phyloP scores from a whole-genome alignment of 2,113 vertebrate genomes.

The Apeltes quadracus region DNA sequence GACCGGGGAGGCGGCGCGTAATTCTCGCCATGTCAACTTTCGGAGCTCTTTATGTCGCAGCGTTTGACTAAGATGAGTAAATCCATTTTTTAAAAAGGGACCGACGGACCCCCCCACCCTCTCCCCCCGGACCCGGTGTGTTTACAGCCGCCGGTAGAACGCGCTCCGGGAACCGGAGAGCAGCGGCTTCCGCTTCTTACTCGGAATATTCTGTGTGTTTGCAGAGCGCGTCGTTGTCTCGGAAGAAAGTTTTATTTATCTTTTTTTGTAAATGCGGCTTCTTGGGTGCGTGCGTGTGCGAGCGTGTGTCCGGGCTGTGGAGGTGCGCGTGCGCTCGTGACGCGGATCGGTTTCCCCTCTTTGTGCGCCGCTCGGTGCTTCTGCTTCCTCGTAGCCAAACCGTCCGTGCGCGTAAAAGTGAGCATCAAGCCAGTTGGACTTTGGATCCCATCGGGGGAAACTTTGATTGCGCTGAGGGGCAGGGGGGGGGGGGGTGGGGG shows the following conservation, averaged over 20 bases:
- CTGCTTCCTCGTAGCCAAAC: background rate
- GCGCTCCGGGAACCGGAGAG: conserved; percentile 20
- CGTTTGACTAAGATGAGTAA: no score
- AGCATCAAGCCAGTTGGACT: conserved; percentile 37
- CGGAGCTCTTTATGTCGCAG: no score
- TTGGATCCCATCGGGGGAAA: conserved; percentile 55
- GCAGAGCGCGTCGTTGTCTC: conserved; percentile 35
- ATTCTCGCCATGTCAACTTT: no score
- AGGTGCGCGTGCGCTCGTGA: conserved; percentile 61
- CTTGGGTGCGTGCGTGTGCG: conserved; percentile 10
- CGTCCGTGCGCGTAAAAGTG: background rate
- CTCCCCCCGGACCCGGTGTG: no score
- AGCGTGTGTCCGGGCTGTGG: conserved; percentile 33
- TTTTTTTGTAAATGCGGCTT: conserved; percentile 38
- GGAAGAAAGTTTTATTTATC: conserved; percentile 52
- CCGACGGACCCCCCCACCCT: no score
- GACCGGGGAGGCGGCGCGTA: no score
- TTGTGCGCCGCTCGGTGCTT: conserved; percentile 17
- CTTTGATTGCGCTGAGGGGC: conserved; percentile 44
- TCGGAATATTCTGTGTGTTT: background rate
- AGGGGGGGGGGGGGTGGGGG: no score
- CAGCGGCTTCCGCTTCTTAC: conserved; percentile 42
- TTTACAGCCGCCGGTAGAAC: conserved; percentile 28
- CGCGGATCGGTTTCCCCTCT: conserved; percentile 41
- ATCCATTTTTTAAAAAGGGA: no score